Percentiles rank a stretch among this genome's conserved stretches.
phyloP scores from a whole-genome alignment of 2,797 vertebrate genomes.

The Pantherophis vulpinus region DNA sequence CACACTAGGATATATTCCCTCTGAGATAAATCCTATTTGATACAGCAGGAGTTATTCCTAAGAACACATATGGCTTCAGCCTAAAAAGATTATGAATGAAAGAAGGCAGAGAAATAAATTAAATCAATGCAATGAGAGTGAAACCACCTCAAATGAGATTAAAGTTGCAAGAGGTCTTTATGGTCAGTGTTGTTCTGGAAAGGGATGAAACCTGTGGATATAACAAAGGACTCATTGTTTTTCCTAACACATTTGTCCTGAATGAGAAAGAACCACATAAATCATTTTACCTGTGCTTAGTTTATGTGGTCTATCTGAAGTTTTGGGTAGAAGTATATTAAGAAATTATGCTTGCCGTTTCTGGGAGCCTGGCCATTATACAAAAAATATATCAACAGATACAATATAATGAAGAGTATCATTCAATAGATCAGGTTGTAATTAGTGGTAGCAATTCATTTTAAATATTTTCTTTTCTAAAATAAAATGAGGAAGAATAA shows the following conservation, averaged over 20 bases:
- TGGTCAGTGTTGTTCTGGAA: not conserved
- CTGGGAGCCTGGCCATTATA: not conserved
- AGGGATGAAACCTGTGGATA: not conserved
- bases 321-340: not conserved
- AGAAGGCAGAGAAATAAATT: not conserved
- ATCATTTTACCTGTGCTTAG: not conserved
- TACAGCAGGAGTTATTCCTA: not conserved
- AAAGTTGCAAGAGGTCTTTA: not conserved
- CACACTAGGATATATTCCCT: not conserved
- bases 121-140: not conserved
- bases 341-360: not conserved
- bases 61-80: not conserved
- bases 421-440: not conserved
- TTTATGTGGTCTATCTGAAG: not conserved
- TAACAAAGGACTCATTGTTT: not conserved
- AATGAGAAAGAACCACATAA: slow-evolving; percentile 9
- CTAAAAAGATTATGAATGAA: not conserved
- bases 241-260: not conserved
- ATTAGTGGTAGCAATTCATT: not conserved
- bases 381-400: not conserved
- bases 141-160: not conserved
- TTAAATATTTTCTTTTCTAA: not conserved
- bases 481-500: not conserved
- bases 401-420: not conserved
- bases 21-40: not conserved